Evolutionary conservation across 1,140 invertebrate genomes (phyloP), one percentile per base, ranked within the genome.

Genomic region (Thaumetopoea pityocampa): DNA sequence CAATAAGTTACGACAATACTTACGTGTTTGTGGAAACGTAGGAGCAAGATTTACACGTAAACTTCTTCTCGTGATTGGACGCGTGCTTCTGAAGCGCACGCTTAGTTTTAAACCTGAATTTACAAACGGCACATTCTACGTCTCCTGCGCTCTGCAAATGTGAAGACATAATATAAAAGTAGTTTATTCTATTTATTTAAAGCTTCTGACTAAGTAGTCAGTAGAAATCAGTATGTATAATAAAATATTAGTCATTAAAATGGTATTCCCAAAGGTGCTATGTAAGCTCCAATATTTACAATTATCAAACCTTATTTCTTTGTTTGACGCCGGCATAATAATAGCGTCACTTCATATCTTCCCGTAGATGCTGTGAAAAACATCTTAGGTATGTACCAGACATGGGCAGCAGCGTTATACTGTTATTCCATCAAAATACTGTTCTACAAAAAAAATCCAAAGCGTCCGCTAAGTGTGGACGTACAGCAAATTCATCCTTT

Each of bases 21-120:
- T 23, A 84, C 80, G 61, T 63, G 4, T 62, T 70, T 9, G 62
- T 74, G 1, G 78, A 80, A 4, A 81, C 53, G 33, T 79, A 78
- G 0, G 66, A 23, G 26, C 76, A 78, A 8, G 68, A 63, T 8
- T 70, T 72, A 43, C 80, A 84, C 0, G 65, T 63, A 42, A 68
- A 84, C 37, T 78, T 77, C 61, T 76, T 80, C 38, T 70, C 66
- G 50, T 84, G 80, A 32, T 66, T 72, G 4, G 50, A 36, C 16
- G 53, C 43, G 49, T 84, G 80, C 28, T 77, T 80, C 35, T 71
- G 61, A 2, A 79, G 40, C 0, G 51, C 45, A 0, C 71, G 52
- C 3, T 61, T 66, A 0, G 59, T 67, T 33, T 68, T 67, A 51
- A 82, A 82, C 0, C 73, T 48, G 36, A 80, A 66, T 37, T 73